Percentiles rank a stretch among this genome's conserved stretches.
Evolutionary conservation across 1,140 invertebrate species (phyloP).

Genomic region (Hormaphis cornu): DNA sequence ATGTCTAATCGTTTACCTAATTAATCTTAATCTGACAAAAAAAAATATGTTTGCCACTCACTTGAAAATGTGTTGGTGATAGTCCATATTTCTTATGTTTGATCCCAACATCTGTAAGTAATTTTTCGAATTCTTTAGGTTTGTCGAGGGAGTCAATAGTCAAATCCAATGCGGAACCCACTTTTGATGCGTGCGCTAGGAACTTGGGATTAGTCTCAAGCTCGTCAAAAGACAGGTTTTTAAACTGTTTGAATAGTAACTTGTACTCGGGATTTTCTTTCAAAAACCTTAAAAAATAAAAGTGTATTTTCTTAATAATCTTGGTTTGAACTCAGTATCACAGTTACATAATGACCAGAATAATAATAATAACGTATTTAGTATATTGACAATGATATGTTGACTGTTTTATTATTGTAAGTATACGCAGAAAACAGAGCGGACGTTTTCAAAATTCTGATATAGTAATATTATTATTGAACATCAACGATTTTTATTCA

Average conservation of each 20-base stretch:
- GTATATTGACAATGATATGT: no score
- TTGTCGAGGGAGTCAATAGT: not conserved
- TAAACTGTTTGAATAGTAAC: conserved; percentile 6
- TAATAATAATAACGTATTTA: no score
- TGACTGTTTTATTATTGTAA: no score
- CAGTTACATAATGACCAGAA: no score
- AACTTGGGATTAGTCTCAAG: not conserved
- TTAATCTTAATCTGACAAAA: no score
- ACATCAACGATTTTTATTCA: no score
- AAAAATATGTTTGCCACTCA: not conserved
- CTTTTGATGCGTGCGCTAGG: not conserved
- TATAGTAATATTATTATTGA: no score
- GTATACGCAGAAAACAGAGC: no score
- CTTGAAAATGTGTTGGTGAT: not conserved
- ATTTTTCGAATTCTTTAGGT: not conserved
- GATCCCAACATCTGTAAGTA: not conserved
- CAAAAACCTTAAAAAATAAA: not conserved
- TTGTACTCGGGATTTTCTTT: conserved; percentile 4
- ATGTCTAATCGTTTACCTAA: no score
- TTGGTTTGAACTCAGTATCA: no score
- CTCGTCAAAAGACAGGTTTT: not conserved
- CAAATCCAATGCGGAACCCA: not conserved
- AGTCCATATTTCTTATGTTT: conserved; percentile 21
- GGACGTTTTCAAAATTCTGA: no score
- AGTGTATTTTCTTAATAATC: no score